Percentiles rank a stretch among this genome's conserved stretches.
Evolutionary conservation across 92 coral and sea anemone species (phyloP).

Genomic region (Epizoanthus rinbou): DNA sequence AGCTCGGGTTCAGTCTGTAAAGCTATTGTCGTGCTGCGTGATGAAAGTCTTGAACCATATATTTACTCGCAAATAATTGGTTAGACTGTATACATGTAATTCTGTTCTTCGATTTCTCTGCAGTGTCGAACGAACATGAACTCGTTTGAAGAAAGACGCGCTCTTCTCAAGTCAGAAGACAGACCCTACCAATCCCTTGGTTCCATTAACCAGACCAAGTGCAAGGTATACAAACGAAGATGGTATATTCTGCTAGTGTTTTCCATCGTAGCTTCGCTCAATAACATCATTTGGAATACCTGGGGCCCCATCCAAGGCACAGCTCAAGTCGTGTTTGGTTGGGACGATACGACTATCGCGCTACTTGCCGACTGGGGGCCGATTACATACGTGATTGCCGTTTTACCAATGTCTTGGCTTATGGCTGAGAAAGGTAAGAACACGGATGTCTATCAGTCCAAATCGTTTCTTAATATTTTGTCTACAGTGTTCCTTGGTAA

Average conservation of each 20-base stretch:
- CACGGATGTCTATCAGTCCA: too few relatives aligned
- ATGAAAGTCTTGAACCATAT: too few relatives aligned
- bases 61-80: too few relatives aligned
- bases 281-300: slow-evolving; percentile 90
- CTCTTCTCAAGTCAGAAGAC: slow-evolving; percentile 70
- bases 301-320: slow-evolving; percentile 99
- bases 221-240: slow-evolving; percentile 88
- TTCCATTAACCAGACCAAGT: slow-evolving; percentile 72
- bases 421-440: slow-evolving; percentile 90
- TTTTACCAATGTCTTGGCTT: slow-evolving; percentile 93
- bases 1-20: too few relatives aligned
- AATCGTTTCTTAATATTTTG: too few relatives aligned
- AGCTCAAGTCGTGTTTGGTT: slow-evolving; percentile 84
- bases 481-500: too few relatives aligned
- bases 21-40: too few relatives aligned
- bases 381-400: slow-evolving; percentile 85
- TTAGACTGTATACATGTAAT: too few relatives aligned
- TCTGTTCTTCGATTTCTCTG: too few relatives aligned
- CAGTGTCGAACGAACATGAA: slow-evolving; percentile 30
- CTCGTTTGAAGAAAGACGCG: slow-evolving; percentile 80
- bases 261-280: slow-evolving; percentile 76
- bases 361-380: slow-evolving; percentile 97
- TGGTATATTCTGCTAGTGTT: slow-evolving; percentile 88
- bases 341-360: slow-evolving; percentile 84
- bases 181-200: slow-evolving; percentile 76